These are phyloP conservation scores for Willisornis vidua DNA, from an alignment of 2,113 vertebrate genomes.

Conservation along the genomic window DNA sequence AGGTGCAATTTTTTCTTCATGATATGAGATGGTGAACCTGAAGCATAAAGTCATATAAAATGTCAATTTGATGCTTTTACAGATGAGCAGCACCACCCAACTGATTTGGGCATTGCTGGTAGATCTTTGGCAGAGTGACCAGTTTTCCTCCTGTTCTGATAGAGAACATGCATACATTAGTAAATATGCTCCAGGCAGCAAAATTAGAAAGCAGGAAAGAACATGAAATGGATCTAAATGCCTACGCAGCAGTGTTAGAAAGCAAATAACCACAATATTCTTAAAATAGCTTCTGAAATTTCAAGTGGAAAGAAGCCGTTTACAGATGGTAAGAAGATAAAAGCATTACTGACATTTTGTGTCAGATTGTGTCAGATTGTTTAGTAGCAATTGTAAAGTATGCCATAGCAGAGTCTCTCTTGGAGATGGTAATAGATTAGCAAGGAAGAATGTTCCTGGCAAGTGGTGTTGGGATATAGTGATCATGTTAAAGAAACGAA, in stretches of 20 bases:
- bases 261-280: slow-evolving; percentile 52
- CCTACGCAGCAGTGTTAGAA: slow-evolving; percentile 37
- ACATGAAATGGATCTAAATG: slow-evolving; percentile 34
- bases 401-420: neutral
- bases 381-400: neutral
- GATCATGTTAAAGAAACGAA: neutral
- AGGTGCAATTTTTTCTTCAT: neutral
- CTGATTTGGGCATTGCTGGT: neutral
- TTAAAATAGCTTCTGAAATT: slow-evolving; percentile 49
- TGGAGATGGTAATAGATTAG: neutral
- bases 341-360: neutral
- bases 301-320: slow-evolving; percentile 32
- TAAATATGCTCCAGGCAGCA: slow-evolving; percentile 43
- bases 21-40: neutral
- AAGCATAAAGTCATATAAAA: neutral
- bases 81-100: neutral
- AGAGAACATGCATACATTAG: slow-evolving; percentile 3
- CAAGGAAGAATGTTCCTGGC: neutral
- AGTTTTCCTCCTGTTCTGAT: neutral
- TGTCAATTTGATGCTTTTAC: neutral
- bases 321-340: slow-evolving; percentile 27
- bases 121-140: slow-evolving; percentile 7
- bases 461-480: neutral
- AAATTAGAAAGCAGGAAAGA: slow-evolving; percentile 60
- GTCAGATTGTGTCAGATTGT: neutral